Percentiles rank a stretch among this genome's conserved stretches.
Evolutionary conservation across 2,113 vertebrate genomes (phyloP).

Genomic region (Mus spicilegus): DNA sequence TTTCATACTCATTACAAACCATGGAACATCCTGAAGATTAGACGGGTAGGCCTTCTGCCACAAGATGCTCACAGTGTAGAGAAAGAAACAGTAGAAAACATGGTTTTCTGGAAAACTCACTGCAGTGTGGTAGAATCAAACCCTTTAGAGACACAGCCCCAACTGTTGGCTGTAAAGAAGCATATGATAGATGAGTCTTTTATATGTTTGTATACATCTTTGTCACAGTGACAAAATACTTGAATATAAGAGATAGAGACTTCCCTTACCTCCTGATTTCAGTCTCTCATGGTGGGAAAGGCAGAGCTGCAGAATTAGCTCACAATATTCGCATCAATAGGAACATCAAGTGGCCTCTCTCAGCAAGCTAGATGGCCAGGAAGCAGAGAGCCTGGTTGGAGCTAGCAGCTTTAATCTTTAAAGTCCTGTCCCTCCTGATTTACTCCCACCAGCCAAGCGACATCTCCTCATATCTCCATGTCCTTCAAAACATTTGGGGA

Average conservation of each 20-base stretch:
- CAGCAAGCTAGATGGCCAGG: neutral
- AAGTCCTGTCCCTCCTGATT: neutral
- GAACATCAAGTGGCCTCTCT: neutral
- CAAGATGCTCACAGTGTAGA: neutral
- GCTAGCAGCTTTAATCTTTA: neutral
- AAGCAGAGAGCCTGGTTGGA: neutral
- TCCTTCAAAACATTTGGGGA: neutral
- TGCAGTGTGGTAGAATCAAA: neutral
- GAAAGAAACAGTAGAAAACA: neutral
- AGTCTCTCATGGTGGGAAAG: no score
- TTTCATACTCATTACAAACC: neutral
- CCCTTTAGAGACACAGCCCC: neutral
- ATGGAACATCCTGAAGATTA: neutral
- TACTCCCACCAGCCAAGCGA: neutral
- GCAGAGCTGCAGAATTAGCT: neutral
- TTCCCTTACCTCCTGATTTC: neutral
- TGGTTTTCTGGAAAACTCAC: neutral
- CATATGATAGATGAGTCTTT: neutral
- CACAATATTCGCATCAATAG: neutral
- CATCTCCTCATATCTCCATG: neutral
- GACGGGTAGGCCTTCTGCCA: neutral
- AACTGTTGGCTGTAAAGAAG: neutral
- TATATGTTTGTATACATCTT: neutral
- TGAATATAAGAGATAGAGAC: neutral
- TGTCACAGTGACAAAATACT: neutral